Conservation (phyloP, 2,113 vertebrate species). For the rat (Rattus norvegicus) region DNA sequence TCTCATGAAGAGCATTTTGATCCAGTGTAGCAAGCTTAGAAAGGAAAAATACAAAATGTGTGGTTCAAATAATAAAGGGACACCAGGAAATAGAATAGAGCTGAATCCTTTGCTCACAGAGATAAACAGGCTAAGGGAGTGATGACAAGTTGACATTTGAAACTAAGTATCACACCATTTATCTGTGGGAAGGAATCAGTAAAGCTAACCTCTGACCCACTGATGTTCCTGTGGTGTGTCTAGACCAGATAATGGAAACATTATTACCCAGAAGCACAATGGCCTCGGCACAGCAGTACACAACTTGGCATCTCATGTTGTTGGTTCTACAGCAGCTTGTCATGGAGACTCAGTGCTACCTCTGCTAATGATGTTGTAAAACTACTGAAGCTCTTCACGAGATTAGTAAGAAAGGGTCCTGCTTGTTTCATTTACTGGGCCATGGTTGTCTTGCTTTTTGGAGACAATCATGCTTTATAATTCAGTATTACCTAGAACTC, state of each 20-base stretch:
- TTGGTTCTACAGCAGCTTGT: neutral
- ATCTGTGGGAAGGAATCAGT: slow-evolving; percentile 83
- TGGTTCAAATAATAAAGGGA: too few species aligned
- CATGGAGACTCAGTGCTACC: slow-evolving; percentile 26
- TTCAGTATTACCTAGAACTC: neutral
- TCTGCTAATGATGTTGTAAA: neutral
- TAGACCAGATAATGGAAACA: neutral
- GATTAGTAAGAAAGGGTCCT: neutral
- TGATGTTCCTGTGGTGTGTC: slow-evolving; percentile 75
- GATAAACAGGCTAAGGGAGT: too few species aligned
- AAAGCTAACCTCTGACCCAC: slow-evolving; percentile 92
- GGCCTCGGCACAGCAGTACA: neutral
- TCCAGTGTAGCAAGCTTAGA: too few species aligned
- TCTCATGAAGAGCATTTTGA: too few species aligned
- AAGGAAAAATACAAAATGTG: too few species aligned
- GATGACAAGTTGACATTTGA: neutral
- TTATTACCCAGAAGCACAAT: neutral
- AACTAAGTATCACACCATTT: neutral
- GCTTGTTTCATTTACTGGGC: neutral
- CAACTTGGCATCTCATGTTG: slow-evolving; percentile 54
- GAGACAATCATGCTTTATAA: neutral
- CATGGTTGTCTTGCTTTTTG: neutral
- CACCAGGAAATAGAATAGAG: too few species aligned
- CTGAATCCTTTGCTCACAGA: too few species aligned
- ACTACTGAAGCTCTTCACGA: neutral